A percentile compares a stretch with the other conserved stretches of the same genome.
Evolutionary conservation across 2,797 vertebrate genomes (phyloP).

Genomic region (Martes flavigula): DNA sequence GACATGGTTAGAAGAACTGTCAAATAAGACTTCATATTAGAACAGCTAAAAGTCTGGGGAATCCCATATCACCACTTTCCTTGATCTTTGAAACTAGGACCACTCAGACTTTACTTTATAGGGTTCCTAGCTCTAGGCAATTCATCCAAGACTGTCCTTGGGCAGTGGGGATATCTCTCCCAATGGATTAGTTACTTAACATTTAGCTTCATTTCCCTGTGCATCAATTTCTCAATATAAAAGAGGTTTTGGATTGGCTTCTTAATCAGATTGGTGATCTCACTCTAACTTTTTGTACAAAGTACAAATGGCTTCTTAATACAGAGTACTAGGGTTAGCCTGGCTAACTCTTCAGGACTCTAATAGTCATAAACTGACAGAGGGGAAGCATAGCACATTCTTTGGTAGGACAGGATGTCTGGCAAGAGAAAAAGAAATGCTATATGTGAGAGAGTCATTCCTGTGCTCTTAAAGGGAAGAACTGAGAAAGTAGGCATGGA

Average conservation of each 20-base stretch:
- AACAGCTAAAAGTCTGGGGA: neutral
- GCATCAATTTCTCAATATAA: neutral
- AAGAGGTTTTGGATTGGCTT: neutral
- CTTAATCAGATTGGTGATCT: neutral
- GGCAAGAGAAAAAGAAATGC: neutral
- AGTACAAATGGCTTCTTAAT: neutral
- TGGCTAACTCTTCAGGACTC: neutral
- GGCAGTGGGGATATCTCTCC: neutral
- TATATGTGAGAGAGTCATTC: neutral
- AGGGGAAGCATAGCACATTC: neutral
- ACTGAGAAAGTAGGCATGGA: neutral
- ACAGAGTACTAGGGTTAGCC: neutral
- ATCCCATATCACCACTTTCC: neutral
- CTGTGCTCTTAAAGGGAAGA: neutral
- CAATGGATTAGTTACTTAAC: neutral
- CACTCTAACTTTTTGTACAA: neutral
- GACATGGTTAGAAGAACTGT: neutral
- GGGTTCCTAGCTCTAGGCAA: neutral
- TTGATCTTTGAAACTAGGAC: neutral
- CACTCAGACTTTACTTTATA: neutral
- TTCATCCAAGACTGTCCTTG: neutral
- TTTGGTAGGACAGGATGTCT: neutral
- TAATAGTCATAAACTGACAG: neutral
- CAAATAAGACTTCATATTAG: neutral
- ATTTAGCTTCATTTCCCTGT: neutral